Percentiles rank a stretch among this genome's conserved stretches.
Conservation (phyloP, 2,113 vertebrate genomes). For the Phrynocephalus versicolor region DNA sequence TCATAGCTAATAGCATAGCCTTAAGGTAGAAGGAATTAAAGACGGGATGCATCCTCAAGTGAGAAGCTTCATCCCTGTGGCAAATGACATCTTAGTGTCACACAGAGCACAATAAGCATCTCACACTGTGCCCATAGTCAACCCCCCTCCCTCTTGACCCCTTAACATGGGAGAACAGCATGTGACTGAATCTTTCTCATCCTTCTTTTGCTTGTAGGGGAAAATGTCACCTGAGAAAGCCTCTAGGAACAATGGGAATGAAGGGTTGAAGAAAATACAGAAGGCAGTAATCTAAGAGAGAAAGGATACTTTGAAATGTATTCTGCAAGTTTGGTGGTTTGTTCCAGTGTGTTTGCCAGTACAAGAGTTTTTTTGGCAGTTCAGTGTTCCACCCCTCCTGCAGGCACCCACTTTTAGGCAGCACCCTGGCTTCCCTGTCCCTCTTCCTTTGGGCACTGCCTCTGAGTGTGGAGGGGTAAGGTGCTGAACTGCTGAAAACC, state of each 20-base stretch:
- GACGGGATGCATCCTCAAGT: background rate
- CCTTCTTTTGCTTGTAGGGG: background rate
- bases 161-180: background rate
- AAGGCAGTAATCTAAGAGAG: background rate
- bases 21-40: conserved; percentile 38
- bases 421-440: no score
- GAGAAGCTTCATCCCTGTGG: background rate
- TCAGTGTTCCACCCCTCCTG: no score
- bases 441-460: no score
- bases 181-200: background rate
- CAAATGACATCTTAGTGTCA: conserved; percentile 27
- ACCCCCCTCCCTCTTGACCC: background rate
- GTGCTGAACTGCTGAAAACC: no score
- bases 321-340: no score
- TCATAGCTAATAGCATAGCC: background rate
- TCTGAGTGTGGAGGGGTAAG: no score
- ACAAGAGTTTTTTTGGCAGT: no score
- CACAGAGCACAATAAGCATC: background rate
- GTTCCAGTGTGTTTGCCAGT: no score
- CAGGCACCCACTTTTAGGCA: no score
- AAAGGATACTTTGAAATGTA: background rate
- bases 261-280: background rate
- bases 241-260: background rate
- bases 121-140: background rate
- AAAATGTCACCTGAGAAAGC: background rate